Base-by-base conservation (phyloP, 1,140 invertebrate species). In the Gryllus bimaculatus region DNA sequence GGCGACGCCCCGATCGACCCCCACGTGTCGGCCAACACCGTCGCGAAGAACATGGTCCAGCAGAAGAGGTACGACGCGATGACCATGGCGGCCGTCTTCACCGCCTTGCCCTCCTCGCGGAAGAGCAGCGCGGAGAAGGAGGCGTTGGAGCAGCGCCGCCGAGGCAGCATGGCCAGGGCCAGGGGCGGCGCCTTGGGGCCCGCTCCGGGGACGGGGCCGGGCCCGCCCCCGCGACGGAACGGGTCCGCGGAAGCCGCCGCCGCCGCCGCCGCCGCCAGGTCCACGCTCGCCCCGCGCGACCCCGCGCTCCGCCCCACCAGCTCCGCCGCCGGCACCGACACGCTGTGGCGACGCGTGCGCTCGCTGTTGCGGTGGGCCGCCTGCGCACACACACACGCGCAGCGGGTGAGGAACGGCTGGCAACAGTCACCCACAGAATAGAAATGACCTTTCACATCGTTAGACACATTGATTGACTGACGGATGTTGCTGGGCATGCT, bases 41-140 rank as follows among this genome's bases (percentile, higher is more conserved):
- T 81, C 18, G 82, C 84, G 80, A 88, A 89, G 83, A 88, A 89
- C 8, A 89, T 88, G 48, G 88, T 83, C 88, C 88, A 90, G 81
- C 88, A 89, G 20, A 88, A 81, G 15, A 88, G 83, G 81, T 89
- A 90, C 10, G 89, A 88, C 12, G 86, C 85, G 20, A 89, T 85
- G 54, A 90, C 88, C 77, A 90, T 85, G 54, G 88, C 85, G 48
- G 88, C 87, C 5, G 89, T 90, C 80, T 89, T 86, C 26, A 89
- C 88, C 0, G 89, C 87, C 77, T 88, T 86, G 81, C 89, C 88
- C 81, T 90, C 89, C 81, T 90, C 89, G 0, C 86, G 84, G 81
- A 88, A 87, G 54, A 87, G 83, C 7, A 87, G 81, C 8, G 85
- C 85, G 0, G 85, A 86, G 66, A 85, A 84, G 78, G 85, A 86